Evolutionary conservation across 2,113 vertebrate genomes (phyloP).

Genomic region (Melanocharis versteri): DNA sequence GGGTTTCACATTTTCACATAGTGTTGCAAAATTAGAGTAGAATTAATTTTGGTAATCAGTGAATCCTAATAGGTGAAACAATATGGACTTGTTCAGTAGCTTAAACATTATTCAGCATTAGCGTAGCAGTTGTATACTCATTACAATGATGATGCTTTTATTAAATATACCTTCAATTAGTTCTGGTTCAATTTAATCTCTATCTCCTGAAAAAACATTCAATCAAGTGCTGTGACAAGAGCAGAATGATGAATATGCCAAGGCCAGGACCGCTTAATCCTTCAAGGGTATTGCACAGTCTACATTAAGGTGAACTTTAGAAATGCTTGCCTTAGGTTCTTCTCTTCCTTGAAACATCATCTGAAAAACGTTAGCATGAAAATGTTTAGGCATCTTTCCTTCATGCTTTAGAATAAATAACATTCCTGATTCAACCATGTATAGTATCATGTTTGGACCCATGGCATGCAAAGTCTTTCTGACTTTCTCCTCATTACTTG

Average conservation of each 20-base stretch:
- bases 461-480: neutral
- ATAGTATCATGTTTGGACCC: neutral
- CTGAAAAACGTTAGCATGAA: neutral
- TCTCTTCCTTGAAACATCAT: neutral
- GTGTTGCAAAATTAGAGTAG: slow-evolving; percentile 20
- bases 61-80: slow-evolving; percentile 50
- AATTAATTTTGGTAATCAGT: slow-evolving; percentile 56
- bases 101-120: slow-evolving; percentile 45
- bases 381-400: neutral
- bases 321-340: neutral
- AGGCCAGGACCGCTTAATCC: neutral
- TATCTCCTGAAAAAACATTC: slow-evolving; percentile 38
- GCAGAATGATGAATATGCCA: slow-evolving; percentile 20
- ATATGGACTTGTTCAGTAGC: slow-evolving; percentile 35
- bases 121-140: neutral
- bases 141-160: slow-evolving; percentile 44
- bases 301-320: neutral
- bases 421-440: neutral
- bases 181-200: slow-evolving; percentile 59
- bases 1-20: slow-evolving; percentile 25
- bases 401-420: neutral
- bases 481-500: neutral
- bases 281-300: neutral
- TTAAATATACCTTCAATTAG: slow-evolving; percentile 48
- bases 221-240: neutral